These are phyloP conservation scores for Gymnoscopelus microlampas DNA, from an alignment of 2,797 vertebrate genomes.

Conservation along the genomic window DNA sequence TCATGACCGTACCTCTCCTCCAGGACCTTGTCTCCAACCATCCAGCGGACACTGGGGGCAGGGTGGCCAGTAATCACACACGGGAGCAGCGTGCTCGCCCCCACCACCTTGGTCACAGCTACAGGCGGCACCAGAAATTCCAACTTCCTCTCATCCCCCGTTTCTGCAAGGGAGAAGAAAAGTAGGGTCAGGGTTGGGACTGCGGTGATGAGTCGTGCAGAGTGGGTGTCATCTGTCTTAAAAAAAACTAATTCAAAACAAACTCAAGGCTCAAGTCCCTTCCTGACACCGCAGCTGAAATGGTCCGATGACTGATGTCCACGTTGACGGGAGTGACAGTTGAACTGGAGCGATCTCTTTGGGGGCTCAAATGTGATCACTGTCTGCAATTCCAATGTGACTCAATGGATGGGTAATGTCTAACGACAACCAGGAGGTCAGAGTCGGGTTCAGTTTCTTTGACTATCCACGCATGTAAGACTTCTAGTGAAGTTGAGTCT, in stretches of 20 bases:
- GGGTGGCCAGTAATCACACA: constrained; percentile 85
- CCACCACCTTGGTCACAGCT: constrained; percentile 76
- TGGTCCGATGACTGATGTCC: constrained; percentile 35
- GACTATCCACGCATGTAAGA: not conserved
- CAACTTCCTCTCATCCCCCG: constrained; percentile 77
- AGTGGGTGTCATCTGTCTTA: constrained; percentile 31
- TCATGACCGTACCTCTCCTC: constrained; percentile 76
- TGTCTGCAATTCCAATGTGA: constrained; percentile 11
- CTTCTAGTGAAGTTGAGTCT: not conserved
- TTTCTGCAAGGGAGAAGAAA: constrained; percentile 75
- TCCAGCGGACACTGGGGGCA: constrained; percentile 83
- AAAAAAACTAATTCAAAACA: constrained; percentile 44
- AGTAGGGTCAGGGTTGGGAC: constrained; percentile 29
- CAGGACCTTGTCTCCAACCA: constrained; percentile 79
- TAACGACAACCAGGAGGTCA: not conserved
- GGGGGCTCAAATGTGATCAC: constrained; percentile 27
- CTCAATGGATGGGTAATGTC: constrained; percentile 7
- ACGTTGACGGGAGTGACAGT: constrained; percentile 24
- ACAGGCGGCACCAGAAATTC: constrained; percentile 84
- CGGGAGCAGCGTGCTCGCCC: constrained; percentile 83
- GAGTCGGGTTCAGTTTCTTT: not conserved
- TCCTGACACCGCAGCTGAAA: constrained; percentile 41
- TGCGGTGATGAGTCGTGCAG: constrained; percentile 13
- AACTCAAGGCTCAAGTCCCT: not conserved
- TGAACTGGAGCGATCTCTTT: constrained; percentile 20